These are phyloP conservation scores for Poecile montanus DNA, from an alignment of 2,797 vertebrate species.

Conservation along the genomic window DNA sequence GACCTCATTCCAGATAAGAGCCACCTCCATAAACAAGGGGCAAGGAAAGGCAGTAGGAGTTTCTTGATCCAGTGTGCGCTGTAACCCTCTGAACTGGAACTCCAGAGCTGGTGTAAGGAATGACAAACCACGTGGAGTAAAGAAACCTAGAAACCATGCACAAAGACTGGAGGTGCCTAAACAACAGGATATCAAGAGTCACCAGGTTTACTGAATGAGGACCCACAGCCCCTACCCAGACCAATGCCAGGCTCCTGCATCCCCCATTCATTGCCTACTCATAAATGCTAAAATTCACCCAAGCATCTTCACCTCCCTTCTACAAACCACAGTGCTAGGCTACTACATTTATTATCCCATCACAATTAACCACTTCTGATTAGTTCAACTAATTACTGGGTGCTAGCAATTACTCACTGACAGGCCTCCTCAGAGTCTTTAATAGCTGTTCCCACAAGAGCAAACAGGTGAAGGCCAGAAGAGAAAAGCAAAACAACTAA, in stretches of 20 bases:
- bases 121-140: background rate
- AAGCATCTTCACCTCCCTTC: background rate
- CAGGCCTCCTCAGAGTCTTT: slow-evolving; percentile 29
- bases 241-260: background rate
- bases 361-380: slow-evolving; percentile 60
- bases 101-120: background rate
- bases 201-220: background rate
- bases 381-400: slow-evolving; percentile 61
- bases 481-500: slow-evolving; percentile 52
- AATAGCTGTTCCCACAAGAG: slow-evolving; percentile 52
- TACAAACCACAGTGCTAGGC: background rate
- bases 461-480: slow-evolving; percentile 63
- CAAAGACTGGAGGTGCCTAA: background rate
- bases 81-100: background rate
- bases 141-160: background rate
- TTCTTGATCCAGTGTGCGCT: background rate
- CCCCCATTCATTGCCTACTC: background rate
- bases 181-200: background rate
- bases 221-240: background rate
- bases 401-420: slow-evolving; percentile 56
- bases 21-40: background rate
- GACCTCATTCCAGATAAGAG: background rate
- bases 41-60: background rate
- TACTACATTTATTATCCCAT: slow-evolving; percentile 42
- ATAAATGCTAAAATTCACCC: background rate